These are phyloP conservation scores for Sycophaga agraensis DNA, from an alignment of 1,140 invertebrate genomes.

Conservation along the genomic window DNA sequence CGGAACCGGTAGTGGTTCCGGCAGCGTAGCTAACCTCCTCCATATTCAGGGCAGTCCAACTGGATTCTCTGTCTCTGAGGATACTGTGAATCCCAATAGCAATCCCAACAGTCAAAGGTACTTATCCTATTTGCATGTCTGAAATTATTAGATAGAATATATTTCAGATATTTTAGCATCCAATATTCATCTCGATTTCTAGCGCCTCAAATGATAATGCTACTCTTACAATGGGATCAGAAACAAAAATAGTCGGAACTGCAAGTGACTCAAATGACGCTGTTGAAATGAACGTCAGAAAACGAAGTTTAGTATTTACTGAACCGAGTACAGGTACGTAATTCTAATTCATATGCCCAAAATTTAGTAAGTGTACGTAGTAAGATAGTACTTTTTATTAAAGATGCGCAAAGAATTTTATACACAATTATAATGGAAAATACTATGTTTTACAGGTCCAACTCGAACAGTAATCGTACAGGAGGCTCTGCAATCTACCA, in stretches of 20 bases:
- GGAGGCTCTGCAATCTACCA: conserved; percentile 49
- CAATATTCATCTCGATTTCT: no score
- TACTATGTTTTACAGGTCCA: conserved; percentile 35
- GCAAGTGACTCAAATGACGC: conserved; percentile 49
- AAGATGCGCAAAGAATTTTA: not conserved
- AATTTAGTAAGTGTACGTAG: no score
- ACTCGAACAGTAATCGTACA: conserved; percentile 57
- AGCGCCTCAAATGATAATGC: conserved; percentile 23
- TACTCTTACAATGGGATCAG: not conserved
- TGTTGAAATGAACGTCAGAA: conserved; percentile 42
- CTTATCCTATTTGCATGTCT: no score
- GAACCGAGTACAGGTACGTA: conserved; percentile 38
- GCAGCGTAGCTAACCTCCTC: conserved; percentile 28
- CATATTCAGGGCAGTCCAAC: conserved; percentile 57
- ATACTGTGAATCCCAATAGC: conserved; percentile 37
- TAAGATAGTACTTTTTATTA: no score
- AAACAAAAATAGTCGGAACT: conserved; percentile 31
- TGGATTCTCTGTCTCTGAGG: conserved; percentile 46
- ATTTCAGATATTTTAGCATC: no score
- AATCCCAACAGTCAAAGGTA: conserved; percentile 36
- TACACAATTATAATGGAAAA: not conserved
- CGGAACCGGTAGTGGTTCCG: conserved; percentile 49
- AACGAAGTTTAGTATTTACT: conserved; percentile 49
- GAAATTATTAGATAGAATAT: no score
- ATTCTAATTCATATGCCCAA: not conserved